phyloP scores from a whole-genome alignment of 2,113 vertebrate species.

The Ciconia stormi region DNA sequence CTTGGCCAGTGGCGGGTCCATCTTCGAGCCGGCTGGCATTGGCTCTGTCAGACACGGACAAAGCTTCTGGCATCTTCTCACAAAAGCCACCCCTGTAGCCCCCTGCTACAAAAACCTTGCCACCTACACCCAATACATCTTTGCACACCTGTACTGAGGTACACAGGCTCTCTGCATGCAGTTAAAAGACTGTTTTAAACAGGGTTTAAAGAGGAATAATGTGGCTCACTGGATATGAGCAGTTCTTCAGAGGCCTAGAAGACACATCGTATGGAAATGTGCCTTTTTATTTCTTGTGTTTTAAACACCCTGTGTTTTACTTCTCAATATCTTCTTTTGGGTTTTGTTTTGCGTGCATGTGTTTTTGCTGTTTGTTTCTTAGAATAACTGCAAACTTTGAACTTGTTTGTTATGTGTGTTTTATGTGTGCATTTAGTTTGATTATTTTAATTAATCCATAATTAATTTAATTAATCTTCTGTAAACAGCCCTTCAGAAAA shows the following conservation, averaged over 20 bases:
- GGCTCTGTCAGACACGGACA: rapidly evolving
- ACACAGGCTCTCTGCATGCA: background rate
- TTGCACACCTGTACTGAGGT: background rate
- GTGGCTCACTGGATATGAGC: background rate
- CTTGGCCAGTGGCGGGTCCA: rapidly evolving
- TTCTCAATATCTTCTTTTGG: background rate
- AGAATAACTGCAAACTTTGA: background rate
- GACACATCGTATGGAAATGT: background rate
- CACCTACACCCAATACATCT: rapidly evolving
- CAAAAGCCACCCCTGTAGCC: background rate
- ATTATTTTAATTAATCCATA: background rate
- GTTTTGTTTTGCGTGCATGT: background rate
- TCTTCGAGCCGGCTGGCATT: background rate
- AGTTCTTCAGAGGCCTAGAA: background rate
- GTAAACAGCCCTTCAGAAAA: background rate
- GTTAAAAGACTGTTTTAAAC: background rate
- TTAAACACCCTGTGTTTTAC: background rate
- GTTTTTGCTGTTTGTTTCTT: background rate
- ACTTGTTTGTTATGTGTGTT: background rate
- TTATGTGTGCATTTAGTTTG: background rate
- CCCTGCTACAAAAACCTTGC: background rate
- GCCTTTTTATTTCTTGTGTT: background rate
- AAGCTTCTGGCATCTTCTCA: background rate
- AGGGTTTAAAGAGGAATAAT: background rate
- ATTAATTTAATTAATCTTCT: background rate